Evolutionary conservation across 2,113 vertebrate species (phyloP), one percentile per base, ranked within the genome.

Genomic region (Plectropomus leopardus): DNA sequence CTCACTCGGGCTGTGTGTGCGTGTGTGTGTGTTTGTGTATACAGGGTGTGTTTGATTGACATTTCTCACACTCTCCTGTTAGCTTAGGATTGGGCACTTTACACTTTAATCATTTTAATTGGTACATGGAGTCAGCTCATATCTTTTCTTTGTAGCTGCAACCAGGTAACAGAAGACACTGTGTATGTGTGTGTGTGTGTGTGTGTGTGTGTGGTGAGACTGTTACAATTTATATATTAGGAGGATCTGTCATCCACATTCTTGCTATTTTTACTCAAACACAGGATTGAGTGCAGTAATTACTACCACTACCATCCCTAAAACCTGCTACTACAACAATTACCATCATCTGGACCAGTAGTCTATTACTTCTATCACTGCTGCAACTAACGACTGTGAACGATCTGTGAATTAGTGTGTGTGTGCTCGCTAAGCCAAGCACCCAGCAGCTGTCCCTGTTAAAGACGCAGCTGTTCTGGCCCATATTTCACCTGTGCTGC

Each of bases 401-500:
- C 69, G 55, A 72, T 57, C 32, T 54, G 73, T 48, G 60, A 54
- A 64, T 59, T 4, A 34, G 1, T 58, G 44, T 21, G 32, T 42
- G 51, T 66, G 58, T 2, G 15, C 15, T 47, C 42, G 54, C 72
- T 68, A 45, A 72, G 55, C 60, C 13, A 1, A 24, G 68, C 0
- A n/a, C 11, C 30, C 60, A 26, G 77, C 80, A 86, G 74, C 85
- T 84, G 88, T 51, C 26, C 3, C 17, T 16, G 34, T 24, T 55
- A 78, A n/a, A 53, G 48, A 63, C 30, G 10, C 83, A 83, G 74
- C 83, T 82, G 86, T 57, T 72, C 55, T 40, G 21, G 32, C 14
- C 55, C 28, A 21, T 23, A 28, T 42, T 72, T 72, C 73, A 83
- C 77, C 85, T 78, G 76, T 36, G 64, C 53, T 21, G 24, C 5